Evolutionary conservation across 2,888 invertebrate genomes (phyloP), one percentile per base, ranked within the genome.

Genomic region (Tenthredo amoena): DNA sequence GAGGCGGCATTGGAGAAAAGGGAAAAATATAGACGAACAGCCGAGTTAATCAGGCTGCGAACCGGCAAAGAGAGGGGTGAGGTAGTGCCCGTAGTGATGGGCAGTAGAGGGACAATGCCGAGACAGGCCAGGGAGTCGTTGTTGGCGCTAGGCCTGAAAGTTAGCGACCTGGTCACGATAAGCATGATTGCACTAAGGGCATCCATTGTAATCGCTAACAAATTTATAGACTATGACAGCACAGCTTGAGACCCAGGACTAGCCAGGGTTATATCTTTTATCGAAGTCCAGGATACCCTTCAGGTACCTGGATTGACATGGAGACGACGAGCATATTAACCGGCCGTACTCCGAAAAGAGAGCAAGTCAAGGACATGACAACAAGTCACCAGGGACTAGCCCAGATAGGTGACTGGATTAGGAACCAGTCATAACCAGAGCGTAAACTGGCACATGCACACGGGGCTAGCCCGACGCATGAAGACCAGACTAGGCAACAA

Each of bases 71-170:
- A 72, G 9, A 68, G 62, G 71, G 88, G 87, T 0, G 84, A 87
- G 71, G 91, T 91, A 74, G 87, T 91, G 81, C 92, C 91, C 0
- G 87, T 91, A 6, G 90, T 92, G 77, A 88, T 92, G 31, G 91
- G 92, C 9, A 91, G 91, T 71, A 87, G 91, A 86, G 91, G 91
- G 18, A 90, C 90, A 18, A 86, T 92, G 86, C 91, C 91, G 65
- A 89, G 84, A 86, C 84, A 87, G 81, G 92, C 91, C 40, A 65
- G 89, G 26, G 15, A 9, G 9, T 7, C 40, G 40, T 40, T 0
- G 0, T 50, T 55, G 2, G 86, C 85, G 55, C 86, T 91, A 0
- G 89, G 89, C 5, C 87, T 91, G 0, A 37, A 88, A 43, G 82
- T 85, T 0, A 31, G 81, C 1, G 86, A 88, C 37, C 86, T 86